Conservation (phyloP, 2,888 invertebrate genomes). For the Muschampia plurimacula region DNA sequence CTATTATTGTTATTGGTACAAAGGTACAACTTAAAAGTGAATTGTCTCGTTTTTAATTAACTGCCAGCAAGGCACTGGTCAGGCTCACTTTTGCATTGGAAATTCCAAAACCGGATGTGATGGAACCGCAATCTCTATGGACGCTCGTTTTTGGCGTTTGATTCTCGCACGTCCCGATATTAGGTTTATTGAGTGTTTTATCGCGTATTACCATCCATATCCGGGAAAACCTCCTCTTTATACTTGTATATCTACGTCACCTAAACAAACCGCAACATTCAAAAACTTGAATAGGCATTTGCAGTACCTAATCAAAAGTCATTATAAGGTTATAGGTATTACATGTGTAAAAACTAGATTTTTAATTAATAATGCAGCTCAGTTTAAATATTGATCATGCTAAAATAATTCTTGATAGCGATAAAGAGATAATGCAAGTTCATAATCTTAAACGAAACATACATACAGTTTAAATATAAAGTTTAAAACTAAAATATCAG, state of each 20-base stretch:
- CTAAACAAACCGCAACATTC: too few relatives aligned
- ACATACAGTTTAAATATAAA: not conserved
- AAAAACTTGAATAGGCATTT: too few relatives aligned
- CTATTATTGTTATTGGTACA: too few relatives aligned
- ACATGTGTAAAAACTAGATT: too few relatives aligned
- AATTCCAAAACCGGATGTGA: slow-evolving; percentile 28
- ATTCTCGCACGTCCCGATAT: slow-evolving; percentile 17
- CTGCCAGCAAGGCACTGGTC: not conserved
- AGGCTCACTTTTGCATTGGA: slow-evolving; percentile 7
- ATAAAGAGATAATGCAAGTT: not conserved
- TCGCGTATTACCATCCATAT: not conserved
- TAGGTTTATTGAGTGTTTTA: slow-evolving; percentile 10
- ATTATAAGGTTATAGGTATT: too few relatives aligned
- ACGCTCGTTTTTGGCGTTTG: slow-evolving; percentile 28
- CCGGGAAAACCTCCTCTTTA: not conserved
- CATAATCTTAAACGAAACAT: not conserved
- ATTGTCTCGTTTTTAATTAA: slow-evolving; percentile 22
- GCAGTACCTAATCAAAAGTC: too few relatives aligned
- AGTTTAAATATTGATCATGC: too few relatives aligned
- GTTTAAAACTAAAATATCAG: not conserved
- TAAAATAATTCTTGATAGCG: too few relatives aligned
- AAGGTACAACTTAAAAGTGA: too few relatives aligned
- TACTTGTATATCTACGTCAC: too few relatives aligned
- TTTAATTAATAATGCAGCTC: too few relatives aligned
- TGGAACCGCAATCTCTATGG: slow-evolving; percentile 15